Conservation (phyloP, 1,140 invertebrate species). For the Scaptodrosophila lebanonensis region DNA sequence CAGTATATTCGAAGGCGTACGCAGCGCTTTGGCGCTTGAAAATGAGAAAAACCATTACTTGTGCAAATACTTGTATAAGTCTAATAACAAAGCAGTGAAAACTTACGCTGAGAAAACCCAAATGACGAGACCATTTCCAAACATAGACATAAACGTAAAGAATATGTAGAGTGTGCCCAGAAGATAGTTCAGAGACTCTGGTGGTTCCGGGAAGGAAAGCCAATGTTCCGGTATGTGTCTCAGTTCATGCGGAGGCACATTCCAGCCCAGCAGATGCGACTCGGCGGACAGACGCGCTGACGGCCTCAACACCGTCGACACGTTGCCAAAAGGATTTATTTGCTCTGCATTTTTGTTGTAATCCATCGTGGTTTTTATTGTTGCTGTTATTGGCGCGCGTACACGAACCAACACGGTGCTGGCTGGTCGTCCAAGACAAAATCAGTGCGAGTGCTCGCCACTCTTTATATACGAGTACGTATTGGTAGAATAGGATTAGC, state of each 20-base stretch:
- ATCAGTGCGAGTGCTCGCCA: constrained; percentile 21
- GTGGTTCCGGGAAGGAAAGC: constrained; percentile 87
- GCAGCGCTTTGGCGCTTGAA: constrained; percentile 87
- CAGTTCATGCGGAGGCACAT: constrained; percentile 86
- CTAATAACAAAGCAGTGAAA: no score
- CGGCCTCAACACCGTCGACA: constrained; percentile 54
- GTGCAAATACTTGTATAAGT: not conserved
- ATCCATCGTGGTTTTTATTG: constrained; percentile 42
- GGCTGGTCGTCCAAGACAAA: constrained; percentile 54
- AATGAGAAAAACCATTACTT: not conserved
- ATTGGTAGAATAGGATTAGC: constrained; percentile 63
- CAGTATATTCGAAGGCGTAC: constrained; percentile 94
- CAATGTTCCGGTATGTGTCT: constrained; percentile 89
- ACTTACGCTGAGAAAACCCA: constrained; percentile 85
- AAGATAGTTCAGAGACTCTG: constrained; percentile 89
- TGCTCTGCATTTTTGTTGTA: constrained; percentile 33
- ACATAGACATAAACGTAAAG: constrained; percentile 86
- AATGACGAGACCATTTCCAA: constrained; percentile 93
- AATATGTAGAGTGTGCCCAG: constrained; percentile 89
- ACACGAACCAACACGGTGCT: constrained; percentile 9
- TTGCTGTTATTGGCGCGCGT: no score
- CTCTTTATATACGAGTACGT: constrained; percentile 32
- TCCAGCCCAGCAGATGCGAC: constrained; percentile 84
- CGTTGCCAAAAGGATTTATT: constrained; percentile 37
- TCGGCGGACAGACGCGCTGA: constrained; percentile 60